Base-by-base conservation (phyloP, 2,888 invertebrate genomes). In the Cephus spinipes region DNA sequence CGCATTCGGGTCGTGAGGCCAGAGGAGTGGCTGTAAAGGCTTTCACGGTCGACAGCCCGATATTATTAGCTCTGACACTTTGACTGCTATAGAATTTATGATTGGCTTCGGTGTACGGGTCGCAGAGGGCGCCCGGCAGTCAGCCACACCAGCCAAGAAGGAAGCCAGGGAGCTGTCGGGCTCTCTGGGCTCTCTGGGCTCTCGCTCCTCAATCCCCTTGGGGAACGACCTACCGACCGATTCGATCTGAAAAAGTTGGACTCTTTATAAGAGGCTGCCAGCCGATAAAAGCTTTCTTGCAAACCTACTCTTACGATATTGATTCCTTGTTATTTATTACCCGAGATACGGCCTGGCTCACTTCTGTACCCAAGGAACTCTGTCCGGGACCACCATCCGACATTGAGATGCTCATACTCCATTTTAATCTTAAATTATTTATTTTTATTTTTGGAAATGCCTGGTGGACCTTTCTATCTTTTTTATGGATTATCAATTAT, bases 221-320 rank as follows among this genome's bases (percentile, higher is more conserved):
- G 71, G 33, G 30, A 71, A 32, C 75, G 33, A 74, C 31, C 23
- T n/a, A 35, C 36, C 69, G 35, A 35, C 32, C 34, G 68, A 75
- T 73, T 36, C 76, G 55, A 71, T 81, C 33, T 73, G 40, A 79
- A 77, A 75, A 74, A 79, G 55, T 78, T 73, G 40, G 69, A 73
- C 69, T 77, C 75, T 81, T 35, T 32, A 73, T 78, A 34, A 74
- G 40, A 74, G 34, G 69, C 75, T 78, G 77, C 74, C 69, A 36
- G 77, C 76, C 80, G 83, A 82, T 83, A 83, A 83, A 82, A 83
- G 83, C 83, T 83, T 82, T 83, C 83, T 83, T 80, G 78, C 77
- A 83, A 83, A 79, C 82, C 82, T 80, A 81, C 81, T 81, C 81
- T 79, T 77, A 77, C 78, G 81, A 85, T 85, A 85, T 85, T 85